Conservation (phyloP, 1,140 invertebrate genomes). For the Conus ventricosus region DNA sequence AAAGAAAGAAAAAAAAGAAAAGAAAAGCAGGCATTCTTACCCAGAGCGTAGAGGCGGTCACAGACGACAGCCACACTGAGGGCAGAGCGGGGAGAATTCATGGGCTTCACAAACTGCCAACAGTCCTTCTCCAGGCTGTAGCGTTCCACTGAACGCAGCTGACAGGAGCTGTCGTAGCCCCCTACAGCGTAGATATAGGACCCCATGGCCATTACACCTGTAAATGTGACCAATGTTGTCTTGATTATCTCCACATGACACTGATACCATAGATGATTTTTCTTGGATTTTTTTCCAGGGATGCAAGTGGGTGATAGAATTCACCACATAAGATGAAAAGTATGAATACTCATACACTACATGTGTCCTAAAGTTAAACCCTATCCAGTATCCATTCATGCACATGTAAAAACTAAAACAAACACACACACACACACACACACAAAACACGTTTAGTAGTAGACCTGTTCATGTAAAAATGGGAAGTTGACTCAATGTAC, state of each 20-base stretch:
- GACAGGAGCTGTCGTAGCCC: conserved; percentile 72
- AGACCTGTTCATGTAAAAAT: too few species aligned
- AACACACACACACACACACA: too few species aligned
- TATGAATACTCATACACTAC: too few species aligned
- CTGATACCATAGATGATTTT: background rate
- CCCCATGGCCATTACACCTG: conserved; percentile 82
- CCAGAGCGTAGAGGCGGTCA: conserved; percentile 90
- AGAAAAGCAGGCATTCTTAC: conserved; percentile 64
- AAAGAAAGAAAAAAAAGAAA: background rate
- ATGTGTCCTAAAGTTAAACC: too few species aligned
- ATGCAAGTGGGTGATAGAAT: background rate
- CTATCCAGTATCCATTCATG: too few species aligned
- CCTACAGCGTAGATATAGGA: conserved; percentile 73
- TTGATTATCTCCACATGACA: background rate
- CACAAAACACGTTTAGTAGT: too few species aligned
- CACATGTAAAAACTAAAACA: too few species aligned
- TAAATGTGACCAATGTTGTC: conserved; percentile 18
- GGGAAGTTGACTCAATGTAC: too few species aligned
- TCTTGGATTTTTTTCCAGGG: background rate
- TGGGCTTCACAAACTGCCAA: conserved; percentile 72
- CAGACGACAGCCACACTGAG: conserved; percentile 92
- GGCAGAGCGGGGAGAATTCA: conserved; percentile 85
- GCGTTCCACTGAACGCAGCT: conserved; percentile 72
- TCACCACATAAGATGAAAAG: too few species aligned
- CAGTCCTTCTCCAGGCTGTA: conserved; percentile 67